Percentiles rank a stretch among this genome's conserved stretches.
These are phyloP conservation scores for Rhagoletis pomonella DNA, from an alignment of 1,140 invertebrate genomes.

Conservation along the genomic window DNA sequence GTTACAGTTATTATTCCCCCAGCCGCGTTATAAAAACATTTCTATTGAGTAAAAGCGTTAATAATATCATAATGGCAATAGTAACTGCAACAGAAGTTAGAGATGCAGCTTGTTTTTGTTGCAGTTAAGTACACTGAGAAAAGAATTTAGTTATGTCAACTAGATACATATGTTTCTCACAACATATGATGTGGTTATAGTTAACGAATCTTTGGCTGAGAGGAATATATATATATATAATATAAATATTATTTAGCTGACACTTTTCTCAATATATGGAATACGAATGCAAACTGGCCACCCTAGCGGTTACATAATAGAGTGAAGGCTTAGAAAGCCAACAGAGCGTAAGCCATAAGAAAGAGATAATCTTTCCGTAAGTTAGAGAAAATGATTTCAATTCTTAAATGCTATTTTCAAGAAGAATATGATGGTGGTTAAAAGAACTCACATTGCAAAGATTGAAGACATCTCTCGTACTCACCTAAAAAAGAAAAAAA, in stretches of 20 bases:
- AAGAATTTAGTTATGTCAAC: too few species aligned
- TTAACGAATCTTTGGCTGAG: too few species aligned
- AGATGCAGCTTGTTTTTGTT: neutral
- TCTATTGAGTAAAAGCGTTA: neutral
- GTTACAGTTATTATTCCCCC: neutral
- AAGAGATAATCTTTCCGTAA: neutral
- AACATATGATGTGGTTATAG: too few species aligned
- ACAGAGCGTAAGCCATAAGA: neutral
- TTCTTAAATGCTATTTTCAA: neutral
- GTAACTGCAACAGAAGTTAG: neutral
- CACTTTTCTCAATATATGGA: neutral
- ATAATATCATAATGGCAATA: neutral
- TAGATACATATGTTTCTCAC: too few species aligned
- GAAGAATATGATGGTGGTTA: neutral
- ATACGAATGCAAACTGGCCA: neutral
- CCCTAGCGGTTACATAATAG: neutral
- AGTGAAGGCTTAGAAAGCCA: neutral
- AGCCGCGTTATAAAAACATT: neutral
- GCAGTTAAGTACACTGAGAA: neutral
- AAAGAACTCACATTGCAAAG: neutral
- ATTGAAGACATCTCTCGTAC: neutral
- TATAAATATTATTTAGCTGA: too few species aligned
- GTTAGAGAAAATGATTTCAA: neutral
- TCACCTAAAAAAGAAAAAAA: slow-evolving; percentile 8
- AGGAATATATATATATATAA: too few species aligned